Evolutionary conservation across 2,113 vertebrate species (phyloP).

Genomic region (Arothron firmamentum): DNA sequence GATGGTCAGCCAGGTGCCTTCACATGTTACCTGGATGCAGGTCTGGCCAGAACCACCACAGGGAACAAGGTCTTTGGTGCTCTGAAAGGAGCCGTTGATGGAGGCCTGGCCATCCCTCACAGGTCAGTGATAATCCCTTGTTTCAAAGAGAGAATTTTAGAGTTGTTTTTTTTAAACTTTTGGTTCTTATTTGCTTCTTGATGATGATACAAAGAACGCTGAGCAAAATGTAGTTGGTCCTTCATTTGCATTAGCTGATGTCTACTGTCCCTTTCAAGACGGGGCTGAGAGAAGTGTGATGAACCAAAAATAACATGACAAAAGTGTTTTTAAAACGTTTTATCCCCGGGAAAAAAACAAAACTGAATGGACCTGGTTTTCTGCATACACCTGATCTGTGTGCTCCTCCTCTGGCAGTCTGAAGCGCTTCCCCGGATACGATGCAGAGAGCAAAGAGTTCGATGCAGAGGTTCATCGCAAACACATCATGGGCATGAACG

Average conservation of each 20-base stretch:
- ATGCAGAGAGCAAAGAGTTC: constrained; percentile 94
- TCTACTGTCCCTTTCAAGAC: constrained; percentile 69
- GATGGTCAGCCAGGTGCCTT: constrained; percentile 93
- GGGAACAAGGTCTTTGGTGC: constrained; percentile 98
- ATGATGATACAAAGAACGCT: constrained; percentile 55
- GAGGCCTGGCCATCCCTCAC: constrained; percentile 94
- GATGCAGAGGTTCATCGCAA: constrained; percentile 94
- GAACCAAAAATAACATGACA: not conserved
- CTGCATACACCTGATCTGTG: not conserved
- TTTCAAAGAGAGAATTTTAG: not conserved
- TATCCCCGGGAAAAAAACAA: not conserved
- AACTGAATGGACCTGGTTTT: not conserved
- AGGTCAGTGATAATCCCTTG: constrained; percentile 73
- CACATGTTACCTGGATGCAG: constrained; percentile 94
- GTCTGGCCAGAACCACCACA: constrained; percentile 95
- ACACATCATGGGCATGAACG: constrained; percentile 95
- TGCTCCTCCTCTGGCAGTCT: constrained; percentile 70
- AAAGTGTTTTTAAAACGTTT: not conserved
- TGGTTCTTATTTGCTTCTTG: constrained; percentile 51
- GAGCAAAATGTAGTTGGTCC: constrained; percentile 75
- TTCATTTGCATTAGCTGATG: constrained; percentile 72
- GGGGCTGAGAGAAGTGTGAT: constrained; percentile 65
- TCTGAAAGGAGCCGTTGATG: constrained; percentile 96
- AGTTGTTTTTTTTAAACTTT: not conserved
- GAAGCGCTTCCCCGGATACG: constrained; percentile 96